Base-by-base conservation (phyloP, 2,113 vertebrate species). In the Pseudorasbora parva region DNA sequence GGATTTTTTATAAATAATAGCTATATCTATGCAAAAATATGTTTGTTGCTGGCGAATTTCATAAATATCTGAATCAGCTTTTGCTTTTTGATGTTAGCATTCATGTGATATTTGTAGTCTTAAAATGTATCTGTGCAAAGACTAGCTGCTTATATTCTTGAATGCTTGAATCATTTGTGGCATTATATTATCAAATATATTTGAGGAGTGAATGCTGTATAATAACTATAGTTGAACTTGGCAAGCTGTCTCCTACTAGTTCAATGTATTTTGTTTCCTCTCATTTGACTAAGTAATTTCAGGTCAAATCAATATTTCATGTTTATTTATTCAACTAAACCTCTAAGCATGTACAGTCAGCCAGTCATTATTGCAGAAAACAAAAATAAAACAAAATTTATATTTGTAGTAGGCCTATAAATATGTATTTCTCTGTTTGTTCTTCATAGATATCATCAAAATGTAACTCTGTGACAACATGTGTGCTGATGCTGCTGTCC, bases 381-480 rank as follows among this genome's bases (percentile, higher is more conserved):
- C n/a, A n/a, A n/a, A n/a, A n/a, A n/a, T n/a, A n/a, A n/a, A n/a
- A n/a, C n/a, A n/a, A n/a, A n/a, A n/a, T 30, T 12, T 71, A 0
- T 5, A 17, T 51, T 51, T 51, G 9, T 41, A 10, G 30, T 30
- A n/a, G n/a, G n/a, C n/a, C n/a, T n/a, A 30, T 33, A 21, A 64
- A 37, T 57, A 41, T 68, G 64, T 41, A 5, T 41, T 69, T 71
- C 21, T 71, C 66, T 72, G 12, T 23, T 5, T 72, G 21, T 72
- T 72, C n/a, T 72, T n/a, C 45, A 47, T 72, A 72, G 69, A 72
- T 72, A 45, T 23, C 12, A 47, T 72, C 69, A 72, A 45, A 45
- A 21, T 45, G 21, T 43, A 43, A 43, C 11, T n/a, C 2, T 14
- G 41, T 71, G 37, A 71, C 10, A 5, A 23, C 68, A 71, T 71